These are phyloP conservation scores for Dinocampus coccinellae DNA, from an alignment of 2,888 invertebrate species.

Conservation along the genomic window DNA sequence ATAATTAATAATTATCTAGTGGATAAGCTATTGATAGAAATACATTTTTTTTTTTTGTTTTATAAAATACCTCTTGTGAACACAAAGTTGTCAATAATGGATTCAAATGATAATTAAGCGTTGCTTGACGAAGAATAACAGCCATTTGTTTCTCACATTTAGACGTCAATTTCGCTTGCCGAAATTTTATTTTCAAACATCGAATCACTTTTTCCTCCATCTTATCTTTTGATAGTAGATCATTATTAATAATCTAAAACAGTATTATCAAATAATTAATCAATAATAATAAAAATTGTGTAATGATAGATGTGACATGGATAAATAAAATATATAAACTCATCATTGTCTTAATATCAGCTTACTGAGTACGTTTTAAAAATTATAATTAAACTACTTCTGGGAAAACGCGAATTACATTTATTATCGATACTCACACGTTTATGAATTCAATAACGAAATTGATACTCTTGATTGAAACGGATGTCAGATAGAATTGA, in stretches of 20 bases:
- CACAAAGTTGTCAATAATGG: constrained; percentile 88
- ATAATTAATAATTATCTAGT: background rate
- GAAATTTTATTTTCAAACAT: constrained; percentile 86
- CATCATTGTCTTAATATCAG: too few relatives aligned
- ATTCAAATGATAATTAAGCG: constrained; percentile 91
- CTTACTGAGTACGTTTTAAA: too few relatives aligned
- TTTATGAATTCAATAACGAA: too few relatives aligned
- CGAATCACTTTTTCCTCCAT: constrained; percentile 87
- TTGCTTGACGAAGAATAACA: constrained; percentile 86
- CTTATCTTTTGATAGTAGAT: constrained; percentile 74
- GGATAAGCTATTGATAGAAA: constrained; percentile 1
- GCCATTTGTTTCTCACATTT: constrained; percentile 87
- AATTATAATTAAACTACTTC: too few relatives aligned
- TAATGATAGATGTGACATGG: too few relatives aligned
- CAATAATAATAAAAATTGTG: constrained; percentile 38
- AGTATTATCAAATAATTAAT: constrained; percentile 68
- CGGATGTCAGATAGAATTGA: too few relatives aligned
- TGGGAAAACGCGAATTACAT: too few relatives aligned
- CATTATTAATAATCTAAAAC: constrained; percentile 51
- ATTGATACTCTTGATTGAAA: too few relatives aligned
- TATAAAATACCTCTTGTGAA: constrained; percentile 72
- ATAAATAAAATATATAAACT: too few relatives aligned
- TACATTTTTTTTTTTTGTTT: constrained; percentile 1
- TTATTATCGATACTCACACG: too few relatives aligned
- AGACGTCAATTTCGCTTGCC: constrained; percentile 79